Evolutionary conservation across 2,888 invertebrate genomes (phyloP), one percentile per base, ranked within the genome.

Genomic region (Julus scandinavius): DNA sequence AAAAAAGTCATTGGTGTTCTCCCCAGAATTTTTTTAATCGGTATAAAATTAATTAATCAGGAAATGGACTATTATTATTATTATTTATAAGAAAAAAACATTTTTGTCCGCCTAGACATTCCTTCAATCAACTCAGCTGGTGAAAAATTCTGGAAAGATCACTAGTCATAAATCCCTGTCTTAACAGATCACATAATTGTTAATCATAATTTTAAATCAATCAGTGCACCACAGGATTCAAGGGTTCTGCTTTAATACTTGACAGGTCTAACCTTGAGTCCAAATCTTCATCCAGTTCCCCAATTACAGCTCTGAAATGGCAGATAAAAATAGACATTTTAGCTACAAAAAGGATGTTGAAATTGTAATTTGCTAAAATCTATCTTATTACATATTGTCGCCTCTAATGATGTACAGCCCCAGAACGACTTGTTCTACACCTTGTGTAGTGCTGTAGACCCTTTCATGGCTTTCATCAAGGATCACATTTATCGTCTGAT

Each of bases 401-500:
- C 99, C 99, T 91, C 99, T 94, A 90, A 99, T 98, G 90, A 99
- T 98, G 92, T 99, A 99, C 88, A 99, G 94, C 40, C 99, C 99
- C 85, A 99, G 94, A 89, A 98, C 97, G 89, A 99, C 98, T 93
- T 97, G 97, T 91, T 97, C 97, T 58, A 99, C 97, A 50, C 99
- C 99, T 90, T 96, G 95, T 0, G 96, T 95, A 13, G 96, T 95
- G 87, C 98, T 98, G 93, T 97, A 99, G n/a, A 99, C 98, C 91
- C 99, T 94, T 93, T 99, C 99, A 92, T 99, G 98, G 58, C 98
- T 98, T 93, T 99, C 99, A 92, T 99, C 99, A 90, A 99, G 93
- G 91, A 99, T 98, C 90, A 99, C 94, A 92, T 99, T 99, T 90
- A 99, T 98, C n/a, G 99, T 98, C 93, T 99, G 99, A 93, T 99